Evolutionary conservation across 2,113 vertebrate genomes (phyloP).

Genomic region (Lamprologus lemairii): DNA sequence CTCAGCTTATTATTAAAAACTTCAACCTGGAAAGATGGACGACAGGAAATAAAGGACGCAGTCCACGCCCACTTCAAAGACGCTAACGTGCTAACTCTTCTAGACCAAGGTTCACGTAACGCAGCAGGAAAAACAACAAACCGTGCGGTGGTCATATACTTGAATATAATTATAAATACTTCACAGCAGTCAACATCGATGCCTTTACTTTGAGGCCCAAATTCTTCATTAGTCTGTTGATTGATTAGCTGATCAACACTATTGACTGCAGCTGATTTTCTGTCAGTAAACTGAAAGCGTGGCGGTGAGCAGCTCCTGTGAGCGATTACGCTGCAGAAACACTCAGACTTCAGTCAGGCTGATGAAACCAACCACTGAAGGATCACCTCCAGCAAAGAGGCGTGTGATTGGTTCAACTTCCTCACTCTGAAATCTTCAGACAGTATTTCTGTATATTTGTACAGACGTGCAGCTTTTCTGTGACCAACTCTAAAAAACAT

Average conservation of each 20-base stretch:
- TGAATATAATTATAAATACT: neutral
- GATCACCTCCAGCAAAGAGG: neutral
- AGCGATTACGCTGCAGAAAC: fast-evolving
- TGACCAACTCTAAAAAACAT: neutral
- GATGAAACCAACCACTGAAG: neutral
- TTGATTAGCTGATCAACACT: neutral
- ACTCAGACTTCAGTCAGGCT: neutral
- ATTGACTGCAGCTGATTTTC: neutral
- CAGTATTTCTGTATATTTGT: neutral
- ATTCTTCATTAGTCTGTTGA: neutral
- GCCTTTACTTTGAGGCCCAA: neutral
- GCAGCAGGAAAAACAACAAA: neutral
- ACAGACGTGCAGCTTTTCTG: neutral
- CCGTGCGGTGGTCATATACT: fast-evolving
- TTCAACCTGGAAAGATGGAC: neutral
- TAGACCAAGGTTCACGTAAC: neutral
- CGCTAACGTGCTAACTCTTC: fast-evolving
- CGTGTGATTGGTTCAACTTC: neutral
- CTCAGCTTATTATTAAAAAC: neutral
- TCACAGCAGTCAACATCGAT: fast-evolving
- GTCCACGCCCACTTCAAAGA: neutral
- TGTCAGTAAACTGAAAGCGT: neutral
- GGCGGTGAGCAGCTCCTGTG: neutral
- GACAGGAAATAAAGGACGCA: neutral
- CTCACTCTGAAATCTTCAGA: fast-evolving